Evolutionary conservation across 2,113 vertebrate species (phyloP).

Genomic region (Platycercus adscitus): DNA sequence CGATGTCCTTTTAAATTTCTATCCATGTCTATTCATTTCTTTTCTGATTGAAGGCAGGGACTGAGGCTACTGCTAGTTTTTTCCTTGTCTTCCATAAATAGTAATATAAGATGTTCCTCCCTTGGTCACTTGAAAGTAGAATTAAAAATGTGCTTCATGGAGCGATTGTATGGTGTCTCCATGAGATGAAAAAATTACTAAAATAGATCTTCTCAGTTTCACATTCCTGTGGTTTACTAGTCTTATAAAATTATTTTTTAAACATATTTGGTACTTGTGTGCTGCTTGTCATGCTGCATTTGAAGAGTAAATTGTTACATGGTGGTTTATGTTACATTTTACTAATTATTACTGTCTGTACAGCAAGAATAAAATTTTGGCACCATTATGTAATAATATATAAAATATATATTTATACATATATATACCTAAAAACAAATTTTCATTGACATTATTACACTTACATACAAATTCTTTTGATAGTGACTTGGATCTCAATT

Average conservation of each 20-base stretch:
- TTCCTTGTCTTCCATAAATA: neutral
- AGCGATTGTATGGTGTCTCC: neutral
- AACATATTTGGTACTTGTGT: neutral
- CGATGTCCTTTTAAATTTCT: neutral
- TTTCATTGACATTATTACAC: neutral
- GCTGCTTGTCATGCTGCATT: neutral
- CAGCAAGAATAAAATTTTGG: neutral
- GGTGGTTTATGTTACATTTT: neutral
- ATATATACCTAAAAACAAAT: neutral
- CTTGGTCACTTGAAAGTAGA: neutral
- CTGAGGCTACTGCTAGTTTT: neutral
- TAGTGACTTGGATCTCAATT: neutral
- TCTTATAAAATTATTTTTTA: neutral
- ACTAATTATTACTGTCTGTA: neutral
- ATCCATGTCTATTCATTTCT: rapidly evolving
- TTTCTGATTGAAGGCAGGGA: neutral
- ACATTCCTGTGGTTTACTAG: neutral
- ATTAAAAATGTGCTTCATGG: neutral
- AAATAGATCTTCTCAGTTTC: neutral
- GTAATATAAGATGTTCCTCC: neutral
- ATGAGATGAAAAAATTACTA: neutral
- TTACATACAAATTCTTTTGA: neutral
- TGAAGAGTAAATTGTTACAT: neutral
- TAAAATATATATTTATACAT: neutral
- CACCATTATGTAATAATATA: neutral